Conservation (phyloP, 2,888 invertebrate genomes). For the Lydus trimaculatus region DNA sequence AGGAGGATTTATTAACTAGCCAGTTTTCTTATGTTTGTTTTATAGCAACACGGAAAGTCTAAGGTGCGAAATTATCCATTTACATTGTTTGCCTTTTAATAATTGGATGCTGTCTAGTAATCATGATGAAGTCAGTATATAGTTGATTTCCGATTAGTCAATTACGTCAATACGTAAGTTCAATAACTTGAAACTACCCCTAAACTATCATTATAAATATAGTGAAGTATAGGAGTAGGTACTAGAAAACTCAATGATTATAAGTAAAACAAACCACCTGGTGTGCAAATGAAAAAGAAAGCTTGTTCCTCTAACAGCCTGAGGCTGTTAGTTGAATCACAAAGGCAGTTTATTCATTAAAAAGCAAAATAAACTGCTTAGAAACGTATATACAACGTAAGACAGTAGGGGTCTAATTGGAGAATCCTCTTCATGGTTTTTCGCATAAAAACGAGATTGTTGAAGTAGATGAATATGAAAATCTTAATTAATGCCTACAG, state of each 20-base stretch:
- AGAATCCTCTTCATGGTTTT: conserved; percentile 29
- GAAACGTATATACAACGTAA: conserved; percentile 43
- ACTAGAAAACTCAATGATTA: background rate
- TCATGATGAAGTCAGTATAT: too few species aligned
- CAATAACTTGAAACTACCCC: background rate
- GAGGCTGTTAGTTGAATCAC: conserved; percentile 24
- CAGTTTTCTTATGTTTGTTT: too few species aligned
- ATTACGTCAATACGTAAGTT: too few species aligned
- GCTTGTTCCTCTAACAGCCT: conserved; percentile 25
- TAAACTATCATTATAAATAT: background rate
- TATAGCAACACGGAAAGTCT: too few species aligned
- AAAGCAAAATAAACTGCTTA: conserved; percentile 40
- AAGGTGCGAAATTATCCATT: too few species aligned
- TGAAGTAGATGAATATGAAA: conserved; percentile 9
- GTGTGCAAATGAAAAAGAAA: background rate
- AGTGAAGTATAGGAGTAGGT: background rate
- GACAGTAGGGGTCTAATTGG: conserved; percentile 42
- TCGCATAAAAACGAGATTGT: conserved; percentile 21
- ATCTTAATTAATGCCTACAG: conserved; percentile 12
- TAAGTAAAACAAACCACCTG: background rate
- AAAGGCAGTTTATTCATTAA: conserved; percentile 41
- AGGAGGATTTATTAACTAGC: too few species aligned
- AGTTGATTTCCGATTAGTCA: too few species aligned
- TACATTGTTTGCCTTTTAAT: too few species aligned
- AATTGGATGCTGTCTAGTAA: too few species aligned